Percentiles rank a stretch among this genome's conserved stretches.
phyloP scores from a whole-genome alignment of 1,140 invertebrate species.

The Drosophila bocki region DNA sequence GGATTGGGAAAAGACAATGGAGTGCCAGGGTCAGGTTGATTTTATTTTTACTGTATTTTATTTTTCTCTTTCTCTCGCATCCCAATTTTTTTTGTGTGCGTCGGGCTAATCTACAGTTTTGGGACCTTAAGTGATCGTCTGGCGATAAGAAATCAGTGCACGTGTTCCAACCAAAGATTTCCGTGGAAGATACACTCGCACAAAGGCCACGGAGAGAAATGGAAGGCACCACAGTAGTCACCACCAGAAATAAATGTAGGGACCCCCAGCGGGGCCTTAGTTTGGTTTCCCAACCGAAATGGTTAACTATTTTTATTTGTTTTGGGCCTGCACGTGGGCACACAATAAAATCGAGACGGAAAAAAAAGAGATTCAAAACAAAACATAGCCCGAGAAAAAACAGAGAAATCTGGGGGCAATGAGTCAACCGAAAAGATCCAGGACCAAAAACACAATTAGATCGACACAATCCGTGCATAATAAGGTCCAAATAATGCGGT shows the following conservation, averaged over 20 bases:
- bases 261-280: slow-evolving; percentile 76
- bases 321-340: slow-evolving; percentile 74
- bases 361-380: slow-evolving; percentile 20
- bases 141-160: slow-evolving; percentile 79
- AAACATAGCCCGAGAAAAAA: slow-evolving; percentile 26
- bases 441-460: slow-evolving; percentile 70
- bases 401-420: slow-evolving; percentile 60
- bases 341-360: slow-evolving; percentile 45
- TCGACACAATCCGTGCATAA: slow-evolving; percentile 73
- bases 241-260: slow-evolving; percentile 18
- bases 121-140: slow-evolving; percentile 70
- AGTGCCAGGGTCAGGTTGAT: slow-evolving; percentile 71
- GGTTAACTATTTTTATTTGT: slow-evolving; percentile 66
- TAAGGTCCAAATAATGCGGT: slow-evolving; percentile 55
- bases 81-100: slow-evolving; percentile 46
- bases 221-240: slow-evolving; percentile 69
- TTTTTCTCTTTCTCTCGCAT: slow-evolving; percentile 18
- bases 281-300: slow-evolving; percentile 74
- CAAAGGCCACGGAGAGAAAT: slow-evolving; percentile 24
- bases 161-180: slow-evolving; percentile 75
- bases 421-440: slow-evolving; percentile 70
- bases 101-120: slow-evolving; percentile 70
- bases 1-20: slow-evolving; percentile 47
- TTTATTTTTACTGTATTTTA: slow-evolving; percentile 43
- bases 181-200: slow-evolving; percentile 45